Conservation (phyloP, 2,113 vertebrate genomes). For the Pagrus major region DNA sequence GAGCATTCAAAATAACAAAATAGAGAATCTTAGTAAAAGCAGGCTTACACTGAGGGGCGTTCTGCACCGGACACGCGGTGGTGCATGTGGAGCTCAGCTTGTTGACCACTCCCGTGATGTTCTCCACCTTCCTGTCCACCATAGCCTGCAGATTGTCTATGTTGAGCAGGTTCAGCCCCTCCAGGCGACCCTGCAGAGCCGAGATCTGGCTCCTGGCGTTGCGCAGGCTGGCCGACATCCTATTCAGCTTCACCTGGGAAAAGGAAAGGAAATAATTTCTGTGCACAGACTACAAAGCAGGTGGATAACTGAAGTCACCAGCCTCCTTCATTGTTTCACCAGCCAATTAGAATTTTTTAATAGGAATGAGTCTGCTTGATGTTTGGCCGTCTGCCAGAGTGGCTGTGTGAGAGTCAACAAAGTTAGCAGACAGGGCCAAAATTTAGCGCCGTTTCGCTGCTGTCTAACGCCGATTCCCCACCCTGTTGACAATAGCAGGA, state of each 20-base stretch:
- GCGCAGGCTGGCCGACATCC: constrained; percentile 90
- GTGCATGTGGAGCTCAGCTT: constrained; percentile 89
- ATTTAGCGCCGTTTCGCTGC: constrained; percentile 50
- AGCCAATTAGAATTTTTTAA: constrained; percentile 60
- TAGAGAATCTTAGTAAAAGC: neutral
- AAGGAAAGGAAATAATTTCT: constrained; percentile 37
- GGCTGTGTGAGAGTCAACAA: constrained; percentile 49
- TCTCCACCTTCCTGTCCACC: constrained; percentile 90
- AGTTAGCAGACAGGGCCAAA: constrained; percentile 46
- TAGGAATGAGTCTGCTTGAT: constrained; percentile 31
- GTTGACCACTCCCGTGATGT: constrained; percentile 88
- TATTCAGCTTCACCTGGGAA: constrained; percentile 88
- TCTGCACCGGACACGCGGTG: constrained; percentile 82
- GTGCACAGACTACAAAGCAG: constrained; percentile 64
- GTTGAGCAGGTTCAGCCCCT: constrained; percentile 88
- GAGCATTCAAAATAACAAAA: neutral
- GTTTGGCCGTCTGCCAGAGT: constrained; percentile 61
- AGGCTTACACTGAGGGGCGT: constrained; percentile 76
- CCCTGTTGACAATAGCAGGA: constrained; percentile 67
- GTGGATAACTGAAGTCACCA: constrained; percentile 62
- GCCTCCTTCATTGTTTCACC: constrained; percentile 53
- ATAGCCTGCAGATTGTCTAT: constrained; percentile 90
- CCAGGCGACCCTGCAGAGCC: constrained; percentile 88
- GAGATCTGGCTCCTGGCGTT: constrained; percentile 89
- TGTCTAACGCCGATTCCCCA: constrained; percentile 42